Base-by-base conservation (phyloP, 2,888 invertebrate genomes). In the Copidosoma aretas region DNA sequence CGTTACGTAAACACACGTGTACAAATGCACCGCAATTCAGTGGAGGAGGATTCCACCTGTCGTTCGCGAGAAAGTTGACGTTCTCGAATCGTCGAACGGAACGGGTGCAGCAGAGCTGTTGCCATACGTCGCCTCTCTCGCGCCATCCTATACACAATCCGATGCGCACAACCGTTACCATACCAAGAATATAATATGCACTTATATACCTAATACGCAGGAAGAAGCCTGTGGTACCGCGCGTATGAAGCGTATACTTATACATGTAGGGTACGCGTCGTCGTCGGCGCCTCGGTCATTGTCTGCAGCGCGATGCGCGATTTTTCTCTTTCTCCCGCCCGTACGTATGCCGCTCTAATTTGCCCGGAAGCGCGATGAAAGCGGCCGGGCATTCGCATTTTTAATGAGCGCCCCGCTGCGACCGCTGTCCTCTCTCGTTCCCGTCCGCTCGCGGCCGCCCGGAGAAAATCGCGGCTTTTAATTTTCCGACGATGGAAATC, bases 261-360 rank as follows among this genome's bases (percentile, higher is more conserved):
- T n/a, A n/a, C n/a, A n/a, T n/a, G n/a, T n/a, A n/a, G n/a, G n/a
- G n/a, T n/a, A n/a, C n/a, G n/a, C n/a, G n/a, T n/a, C n/a, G n/a
- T n/a, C n/a, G n/a, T n/a, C n/a, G n/a, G n/a, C 52, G 19, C n/a
- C 46, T 24, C 61, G 61, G 66, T 67, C 67, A 62, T 67, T 67
- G 61, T 61, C 61, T 57, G 52, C n/a, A n/a, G n/a, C n/a, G n/a
- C 4, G 32, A 32, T 32, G 32, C 32, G 8, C 32, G 8, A 32
- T 32, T 32, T 32, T 32, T 32, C 32, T 32, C 32, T 32, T 32
- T 32, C 8, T 32, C 12, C 49, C 49, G 19, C 3, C 17, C 24
- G n/a, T n/a, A n/a, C n/a, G n/a, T n/a, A n/a, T 57, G 51, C 24
- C 61, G 61, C 32, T 67, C 67, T 67, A 67, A 62, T 62, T 62